Percentiles rank a stretch among this genome's conserved stretches.
Evolutionary conservation across 2,888 invertebrate genomes (phyloP).

Genomic region (Agonopterix subpropinquella): DNA sequence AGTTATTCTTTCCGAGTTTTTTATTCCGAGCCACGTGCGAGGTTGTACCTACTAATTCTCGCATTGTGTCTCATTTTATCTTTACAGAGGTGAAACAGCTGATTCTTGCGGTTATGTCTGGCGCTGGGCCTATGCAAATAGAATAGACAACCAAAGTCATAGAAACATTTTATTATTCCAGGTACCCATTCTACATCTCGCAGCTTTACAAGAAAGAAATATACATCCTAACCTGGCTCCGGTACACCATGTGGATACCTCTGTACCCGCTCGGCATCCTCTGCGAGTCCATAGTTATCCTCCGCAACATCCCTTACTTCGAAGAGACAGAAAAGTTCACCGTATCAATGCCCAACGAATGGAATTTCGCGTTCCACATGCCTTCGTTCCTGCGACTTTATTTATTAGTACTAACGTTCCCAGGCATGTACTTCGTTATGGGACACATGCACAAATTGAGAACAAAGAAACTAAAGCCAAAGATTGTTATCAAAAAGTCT

Average conservation of each 20-base stretch:
- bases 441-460: constrained; percentile 88
- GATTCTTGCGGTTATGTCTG: no score
- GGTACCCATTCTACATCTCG: constrained; percentile 95
- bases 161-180: no score
- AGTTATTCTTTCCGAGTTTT: no score
- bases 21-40: no score
- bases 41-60: no score
- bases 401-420: constrained; percentile 83
- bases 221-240: constrained; percentile 89
- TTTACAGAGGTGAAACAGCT: no score
- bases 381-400: constrained; percentile 87
- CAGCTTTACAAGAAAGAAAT: constrained; percentile 85
- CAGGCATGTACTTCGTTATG: constrained; percentile 87
- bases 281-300: constrained; percentile 88
- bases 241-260: constrained; percentile 95
- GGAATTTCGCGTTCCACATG: constrained; percentile 92
- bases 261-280: constrained; percentile 93
- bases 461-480: constrained; percentile 78
- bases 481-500: constrained; percentile 58
- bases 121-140: no score
- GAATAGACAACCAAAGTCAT: no score
- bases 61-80: no score
- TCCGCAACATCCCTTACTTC: constrained; percentile 91
- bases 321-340: constrained; percentile 88
- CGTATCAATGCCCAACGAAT: constrained; percentile 85